Percentiles rank a stretch among this genome's conserved stretches.
These are phyloP conservation scores for Triplophysa yarkandensis DNA, from an alignment of 2,797 vertebrate genomes.

Conservation along the genomic window DNA sequence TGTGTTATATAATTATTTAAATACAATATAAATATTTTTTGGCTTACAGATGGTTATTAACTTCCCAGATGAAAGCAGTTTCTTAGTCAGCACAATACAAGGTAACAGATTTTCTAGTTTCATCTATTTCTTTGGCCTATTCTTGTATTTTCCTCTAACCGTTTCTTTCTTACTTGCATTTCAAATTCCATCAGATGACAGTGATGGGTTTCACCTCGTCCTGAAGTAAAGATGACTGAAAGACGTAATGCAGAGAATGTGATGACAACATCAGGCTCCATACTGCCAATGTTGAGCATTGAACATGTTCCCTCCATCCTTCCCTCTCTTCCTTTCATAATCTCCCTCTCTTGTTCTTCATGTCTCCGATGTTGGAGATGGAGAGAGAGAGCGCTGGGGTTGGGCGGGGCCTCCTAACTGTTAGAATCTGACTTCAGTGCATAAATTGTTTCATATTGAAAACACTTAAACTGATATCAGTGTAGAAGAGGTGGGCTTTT, in stretches of 20 bases:
- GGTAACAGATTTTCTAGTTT: constrained; percentile 70
- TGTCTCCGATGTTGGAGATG: constrained; percentile 51
- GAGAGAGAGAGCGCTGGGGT: constrained; percentile 66
- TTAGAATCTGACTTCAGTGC: constrained; percentile 86
- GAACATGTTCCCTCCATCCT: constrained; percentile 62
- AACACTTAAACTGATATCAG: constrained; percentile 68
- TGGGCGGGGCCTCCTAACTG: constrained; percentile 74
- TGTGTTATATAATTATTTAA: too few relatives aligned
- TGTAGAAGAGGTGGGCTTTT: constrained; percentile 37
- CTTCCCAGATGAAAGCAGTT: constrained; percentile 91
- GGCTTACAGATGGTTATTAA: constrained; percentile 90
- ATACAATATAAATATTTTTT: too few relatives aligned
- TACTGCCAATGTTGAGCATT: constrained; percentile 55
- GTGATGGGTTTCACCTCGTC: constrained; percentile 82
- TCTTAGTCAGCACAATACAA: constrained; percentile 87
- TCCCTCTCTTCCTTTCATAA: constrained; percentile 54
- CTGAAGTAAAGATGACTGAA: constrained; percentile 70
- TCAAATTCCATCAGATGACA: constrained; percentile 72
- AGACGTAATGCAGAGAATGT: constrained; percentile 70
- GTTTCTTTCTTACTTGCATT: neutral
- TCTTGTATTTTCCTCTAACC: neutral
- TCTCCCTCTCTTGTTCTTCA: constrained; percentile 62
- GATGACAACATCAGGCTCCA: constrained; percentile 64
- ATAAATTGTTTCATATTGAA: constrained; percentile 86
- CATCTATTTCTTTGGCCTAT: neutral